Conservation (phyloP, 2,888 invertebrate genomes). For the Drosophila quinaria region DNA sequence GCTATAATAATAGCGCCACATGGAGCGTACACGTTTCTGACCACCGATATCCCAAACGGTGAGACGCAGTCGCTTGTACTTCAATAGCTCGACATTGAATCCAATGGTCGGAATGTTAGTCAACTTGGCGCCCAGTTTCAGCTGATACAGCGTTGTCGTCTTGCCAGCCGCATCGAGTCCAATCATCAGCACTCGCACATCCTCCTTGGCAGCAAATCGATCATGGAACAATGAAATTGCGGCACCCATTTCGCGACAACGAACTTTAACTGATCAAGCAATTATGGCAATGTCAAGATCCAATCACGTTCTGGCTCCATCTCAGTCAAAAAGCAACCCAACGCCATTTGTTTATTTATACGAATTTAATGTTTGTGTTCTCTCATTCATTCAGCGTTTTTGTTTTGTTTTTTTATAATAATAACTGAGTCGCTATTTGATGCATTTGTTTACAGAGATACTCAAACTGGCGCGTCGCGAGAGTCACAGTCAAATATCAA, state of each 20-base stretch:
- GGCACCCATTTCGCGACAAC: conserved; percentile 21
- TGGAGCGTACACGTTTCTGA: conserved; percentile 72
- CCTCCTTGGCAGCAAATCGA: conserved; percentile 65
- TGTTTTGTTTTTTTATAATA: not conserved
- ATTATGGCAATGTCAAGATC: conserved; percentile 1
- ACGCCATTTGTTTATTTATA: conserved; percentile 34
- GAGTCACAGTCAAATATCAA: conserved; percentile 94
- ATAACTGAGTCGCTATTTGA: not conserved
- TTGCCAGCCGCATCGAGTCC: conserved; percentile 83
- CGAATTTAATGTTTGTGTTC: conserved; percentile 1
- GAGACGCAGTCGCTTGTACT: conserved; percentile 79
- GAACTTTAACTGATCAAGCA: not conserved
- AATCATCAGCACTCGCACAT: conserved; percentile 79
- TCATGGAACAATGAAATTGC: conserved; percentile 69
- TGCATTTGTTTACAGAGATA: conserved; percentile 89
- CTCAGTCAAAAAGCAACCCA: not conserved
- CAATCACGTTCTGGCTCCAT: conserved; percentile 1
- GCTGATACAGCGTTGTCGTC: conserved; percentile 79
- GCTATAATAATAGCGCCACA: conserved; percentile 81
- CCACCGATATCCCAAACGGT: conserved; percentile 83
- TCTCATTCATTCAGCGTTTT: not conserved
- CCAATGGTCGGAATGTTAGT: conserved; percentile 81
- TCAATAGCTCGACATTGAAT: conserved; percentile 80
- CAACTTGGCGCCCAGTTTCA: conserved; percentile 75
- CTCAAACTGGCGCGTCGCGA: conserved; percentile 95